Evolutionary conservation across 2,113 vertebrate species (phyloP), one percentile per base, ranked within the genome.

Genomic region (Sula dactylatra): DNA sequence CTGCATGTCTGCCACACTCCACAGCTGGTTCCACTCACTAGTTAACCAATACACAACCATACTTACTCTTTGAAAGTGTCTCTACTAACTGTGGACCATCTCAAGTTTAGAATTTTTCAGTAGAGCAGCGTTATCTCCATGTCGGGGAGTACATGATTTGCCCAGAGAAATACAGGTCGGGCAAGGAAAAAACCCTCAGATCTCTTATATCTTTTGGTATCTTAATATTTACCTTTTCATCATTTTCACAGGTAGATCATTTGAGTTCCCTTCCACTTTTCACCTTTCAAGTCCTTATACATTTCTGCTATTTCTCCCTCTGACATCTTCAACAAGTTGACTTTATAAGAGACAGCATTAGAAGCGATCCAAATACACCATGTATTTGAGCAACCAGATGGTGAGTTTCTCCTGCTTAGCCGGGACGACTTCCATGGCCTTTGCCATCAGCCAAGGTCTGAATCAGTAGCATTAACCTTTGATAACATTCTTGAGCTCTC

Each of bases 381-480:
- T 25, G 38, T 13, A 20, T 44, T 49, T 50, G 22, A 92, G 66
- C 55, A 94, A 87, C 20, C 74, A 96, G 84, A 82, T 54, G 45
- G 62, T 9, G 26, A 91, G 29, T 34, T 82, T 81, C 58, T 90
- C 49, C 62, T 0, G 14, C 74, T 29, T 44, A 82, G 79, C 56
- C 85, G 90, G 61, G 56, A 42, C 70, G 79, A 42, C 44, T 87
- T 93, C 74, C 85, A 66, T 2, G 45, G 79, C 76, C 71, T 92
- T 56, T 94, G 62, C 79, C 76, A 70, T 65, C 54, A 93, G 64
- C 67, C 54, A 92, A 42, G 17, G 58, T 69, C 44, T 92, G 54
- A 95, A 92, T 90, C 62, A 62, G 58, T 54, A 92, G 62, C 25
- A 61, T 76, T 77, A 88, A 93, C 49, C 92, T 90, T 86, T 90